Base-by-base conservation (phyloP, 2,888 invertebrate genomes). In the Galerucella pusilla region DNA sequence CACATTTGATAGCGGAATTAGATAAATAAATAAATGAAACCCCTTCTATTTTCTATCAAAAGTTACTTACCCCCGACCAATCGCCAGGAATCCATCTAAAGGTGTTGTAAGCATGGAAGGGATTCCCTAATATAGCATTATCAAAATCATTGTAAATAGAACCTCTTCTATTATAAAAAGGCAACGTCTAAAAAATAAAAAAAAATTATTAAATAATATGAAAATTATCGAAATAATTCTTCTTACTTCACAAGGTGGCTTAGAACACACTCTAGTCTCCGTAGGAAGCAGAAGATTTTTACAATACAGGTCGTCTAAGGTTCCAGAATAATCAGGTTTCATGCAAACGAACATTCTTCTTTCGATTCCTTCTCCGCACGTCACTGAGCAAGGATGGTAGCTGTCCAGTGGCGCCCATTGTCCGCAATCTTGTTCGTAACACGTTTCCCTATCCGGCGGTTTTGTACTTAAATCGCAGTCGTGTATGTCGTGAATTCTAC, bases 361-460 rank as follows among this genome's bases (percentile, higher is more conserved):
- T 66, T 87, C 87, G n/a, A 85, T 84, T 4, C 90, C 90, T 66
- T 86, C 84, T 0, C 90, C 90, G 79, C 91, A 91, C 9, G 87
- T 88, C 2, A 85, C 87, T 1, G 88, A 89, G 82, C 90, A 90
- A 49, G 79, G 77, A 81, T 86, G 81, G 75, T 88, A 88, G 90
- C 90, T 91, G 46, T 89, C 87, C 10, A 89, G 89, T 0, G 88
- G 84, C 2, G 88, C 85, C 92, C 92, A 92, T 42, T 84, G 80
- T n/a, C 88, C 86, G 81, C 91, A 91, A 16, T 89, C 86, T 46
- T 80, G 80, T 49, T 79, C 78, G 70, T 83, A 82, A 67, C 83
- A 83, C 10, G 80, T 71, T 12, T 90, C 89, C 42, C 81, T 83
- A 66, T 88, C 71, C 9, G 80, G 65, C 1, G 83, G 83, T 71